Evolutionary conservation across 2,888 invertebrate species (phyloP).

Genomic region (Adelphocoris suturalis): DNA sequence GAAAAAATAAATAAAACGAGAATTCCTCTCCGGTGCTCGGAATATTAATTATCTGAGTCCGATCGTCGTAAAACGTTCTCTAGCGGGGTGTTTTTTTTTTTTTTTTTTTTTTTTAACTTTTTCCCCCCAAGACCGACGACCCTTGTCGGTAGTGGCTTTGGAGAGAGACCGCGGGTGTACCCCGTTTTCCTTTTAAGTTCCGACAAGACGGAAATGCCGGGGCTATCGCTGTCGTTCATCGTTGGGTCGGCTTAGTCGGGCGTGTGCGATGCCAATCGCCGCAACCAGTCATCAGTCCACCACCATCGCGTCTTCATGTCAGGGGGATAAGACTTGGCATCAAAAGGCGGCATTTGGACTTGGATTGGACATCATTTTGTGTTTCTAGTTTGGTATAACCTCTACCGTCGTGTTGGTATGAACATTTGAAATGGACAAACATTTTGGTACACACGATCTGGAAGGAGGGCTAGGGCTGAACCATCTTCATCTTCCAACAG

Average conservation of each 20-base stretch:
- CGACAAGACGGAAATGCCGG: conserved; percentile 22
- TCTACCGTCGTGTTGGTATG: no score
- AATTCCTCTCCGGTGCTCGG: conserved; percentile 50
- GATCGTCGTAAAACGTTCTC: conserved; percentile 53
- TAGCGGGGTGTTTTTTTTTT: no score
- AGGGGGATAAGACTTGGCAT: no score
- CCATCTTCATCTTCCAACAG: no score
- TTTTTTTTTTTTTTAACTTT: conserved; percentile 24
- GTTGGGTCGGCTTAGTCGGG: no score
- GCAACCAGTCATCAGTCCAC: not conserved
- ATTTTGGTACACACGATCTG: no score
- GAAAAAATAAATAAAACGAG: not conserved
- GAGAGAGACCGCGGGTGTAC: not conserved
- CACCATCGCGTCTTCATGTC: no score
- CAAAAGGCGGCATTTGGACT: no score
- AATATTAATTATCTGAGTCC: conserved; percentile 63
- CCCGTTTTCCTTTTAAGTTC: not conserved
- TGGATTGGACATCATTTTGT: no score
- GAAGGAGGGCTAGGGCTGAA: no score
- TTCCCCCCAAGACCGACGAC: conserved; percentile 26
- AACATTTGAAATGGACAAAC: no score
- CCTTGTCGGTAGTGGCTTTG: not conserved
- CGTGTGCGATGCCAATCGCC: conserved; percentile 25
- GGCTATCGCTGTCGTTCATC: conserved; percentile 43
- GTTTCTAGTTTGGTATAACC: no score